Evolutionary conservation across 2,888 invertebrate species (phyloP), one percentile per base, ranked within the genome.

Genomic region (Phania funesta): DNA sequence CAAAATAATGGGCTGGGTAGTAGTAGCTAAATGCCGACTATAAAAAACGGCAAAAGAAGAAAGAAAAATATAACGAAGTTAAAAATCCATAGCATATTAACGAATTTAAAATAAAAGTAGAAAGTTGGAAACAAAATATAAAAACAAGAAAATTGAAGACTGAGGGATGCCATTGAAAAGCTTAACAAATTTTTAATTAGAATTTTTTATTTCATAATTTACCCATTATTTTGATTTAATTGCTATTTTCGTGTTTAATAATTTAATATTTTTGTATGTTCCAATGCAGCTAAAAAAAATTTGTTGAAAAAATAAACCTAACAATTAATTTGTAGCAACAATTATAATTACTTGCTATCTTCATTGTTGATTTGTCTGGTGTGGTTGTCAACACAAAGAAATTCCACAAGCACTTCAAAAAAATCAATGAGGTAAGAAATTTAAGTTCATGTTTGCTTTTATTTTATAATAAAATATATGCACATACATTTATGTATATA

Each of bases 391-490:
- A 74, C 60, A 76, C 48, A 71, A 48, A 74, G 13, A 29, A 35
- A 48, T 56, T 44, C 22, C 18, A 48, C 32, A 29, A 67, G 62
- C 54, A 48, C 65, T 65, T 48, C 26, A 13, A 73, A 83, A 76
- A 68, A 84, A 84, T 84, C 83, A 84, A 84, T 84, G 84, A 85
- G 84, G 84, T 85, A 73, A 84, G 85, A 16, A 46, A n/a, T n/a
- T n/a, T n/a, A n/a, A n/a, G n/a, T n/a, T n/a, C n/a, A n/a, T n/a
- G n/a, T n/a, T n/a, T n/a, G n/a, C n/a, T n/a, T n/a, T n/a, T n/a
- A n/a, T n/a, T n/a, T n/a, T n/a, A n/a, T n/a, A n/a, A n/a, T n/a
- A n/a, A n/a, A n/a, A n/a, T n/a, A n/a, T n/a, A n/a, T n/a, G n/a
- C n/a, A n/a, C n/a, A n/a, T n/a, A n/a, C n/a, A n/a, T n/a, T n/a